Conservation (phyloP, 2,888 invertebrate genomes). For the Netelia inedita region DNA sequence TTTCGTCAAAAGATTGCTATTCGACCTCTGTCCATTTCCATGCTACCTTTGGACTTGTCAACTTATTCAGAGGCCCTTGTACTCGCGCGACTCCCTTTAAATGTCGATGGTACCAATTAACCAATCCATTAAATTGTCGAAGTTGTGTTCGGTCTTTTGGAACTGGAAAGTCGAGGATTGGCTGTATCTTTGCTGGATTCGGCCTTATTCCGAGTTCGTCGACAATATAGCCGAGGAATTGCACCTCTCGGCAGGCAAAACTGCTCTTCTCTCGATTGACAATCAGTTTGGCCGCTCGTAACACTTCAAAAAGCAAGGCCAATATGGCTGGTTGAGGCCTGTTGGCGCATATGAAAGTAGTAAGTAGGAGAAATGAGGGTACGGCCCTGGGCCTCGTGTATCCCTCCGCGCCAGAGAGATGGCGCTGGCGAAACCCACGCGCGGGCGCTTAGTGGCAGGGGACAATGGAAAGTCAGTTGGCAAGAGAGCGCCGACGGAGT, state of each 20-base stretch:
- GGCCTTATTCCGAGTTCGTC: slow-evolving; percentile 57
- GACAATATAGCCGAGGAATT: slow-evolving; percentile 51
- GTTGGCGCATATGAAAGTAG: too few relatives aligned
- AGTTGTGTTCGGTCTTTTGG: too few relatives aligned
- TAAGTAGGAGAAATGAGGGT: too few relatives aligned
- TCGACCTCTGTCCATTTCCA: slow-evolving; percentile 60
- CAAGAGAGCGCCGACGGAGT: too few relatives aligned
- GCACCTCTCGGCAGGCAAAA: slow-evolving; percentile 53
- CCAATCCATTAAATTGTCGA: neutral
- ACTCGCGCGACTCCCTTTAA: slow-evolving; percentile 45
- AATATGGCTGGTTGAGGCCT: slow-evolving; percentile 1
- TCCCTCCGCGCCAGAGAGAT: too few relatives aligned
- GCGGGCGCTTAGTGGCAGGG: too few relatives aligned
- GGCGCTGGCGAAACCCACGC: too few relatives aligned
- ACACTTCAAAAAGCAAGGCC: slow-evolving; percentile 40
- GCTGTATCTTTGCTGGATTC: slow-evolving; percentile 19
- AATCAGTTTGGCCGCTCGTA: slow-evolving; percentile 38
- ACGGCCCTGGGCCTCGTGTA: too few relatives aligned
- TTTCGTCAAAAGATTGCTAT: slow-evolving; percentile 44
- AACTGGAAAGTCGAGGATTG: too few relatives aligned
- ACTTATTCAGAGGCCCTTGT: slow-evolving; percentile 53
- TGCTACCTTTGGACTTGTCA: slow-evolving; percentile 55
- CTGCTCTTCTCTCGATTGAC: slow-evolving; percentile 58
- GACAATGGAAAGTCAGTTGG: too few relatives aligned
- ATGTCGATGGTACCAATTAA: slow-evolving; percentile 61